Base-by-base conservation (phyloP, 2,113 vertebrate genomes). In the Festucalex cinctus region DNA sequence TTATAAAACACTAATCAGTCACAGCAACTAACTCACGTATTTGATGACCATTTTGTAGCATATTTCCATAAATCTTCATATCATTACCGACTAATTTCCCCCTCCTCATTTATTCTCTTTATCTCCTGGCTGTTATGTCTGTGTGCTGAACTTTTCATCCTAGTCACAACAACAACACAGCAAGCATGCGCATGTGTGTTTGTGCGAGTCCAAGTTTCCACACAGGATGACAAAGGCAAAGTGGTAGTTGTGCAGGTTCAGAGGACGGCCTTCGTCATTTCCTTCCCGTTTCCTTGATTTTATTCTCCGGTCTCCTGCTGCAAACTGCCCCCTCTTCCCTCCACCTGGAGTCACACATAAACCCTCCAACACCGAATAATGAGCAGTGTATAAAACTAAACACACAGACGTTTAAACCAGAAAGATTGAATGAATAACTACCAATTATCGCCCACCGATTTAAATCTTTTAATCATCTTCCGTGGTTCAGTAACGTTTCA, bases 211-310 rank as follows among this genome's bases (percentile, higher is more conserved):
- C 58, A 75, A 64, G 66, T 85, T 88, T 89, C 86, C 84, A 77
- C 64, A 69, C 66, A 77, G 75, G 71, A 83, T 69, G 78, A 81
- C 69, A 82, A 83, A 80, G 66, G 37, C 78, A 88, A 82, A 86
- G 85, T 73, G 65, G 81, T 74, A 70, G 80, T 72, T 79, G 74
- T 74, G 77, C 66, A 3, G 79, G 81, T 67, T 82, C 69, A 85
- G 83, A 76, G 37, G 75, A 57, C 85, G 71, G 81, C 66, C 76
- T 75, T 76, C 77, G 83, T 90, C 86, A 91, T 82, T 89, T 90
- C 89, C 91, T 90, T 92, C 89, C 90, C 75, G 81, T 90, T 91
- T 88, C 90, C 87, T 91, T 90, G 80, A 72, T 88, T 91, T 88
- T 75, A 84, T 84, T 86, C 83, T 83, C 75, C 16, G 59, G 68